Conservation (phyloP, 2,113 vertebrate species). For the Cryptomyrus ogoouensis region DNA sequence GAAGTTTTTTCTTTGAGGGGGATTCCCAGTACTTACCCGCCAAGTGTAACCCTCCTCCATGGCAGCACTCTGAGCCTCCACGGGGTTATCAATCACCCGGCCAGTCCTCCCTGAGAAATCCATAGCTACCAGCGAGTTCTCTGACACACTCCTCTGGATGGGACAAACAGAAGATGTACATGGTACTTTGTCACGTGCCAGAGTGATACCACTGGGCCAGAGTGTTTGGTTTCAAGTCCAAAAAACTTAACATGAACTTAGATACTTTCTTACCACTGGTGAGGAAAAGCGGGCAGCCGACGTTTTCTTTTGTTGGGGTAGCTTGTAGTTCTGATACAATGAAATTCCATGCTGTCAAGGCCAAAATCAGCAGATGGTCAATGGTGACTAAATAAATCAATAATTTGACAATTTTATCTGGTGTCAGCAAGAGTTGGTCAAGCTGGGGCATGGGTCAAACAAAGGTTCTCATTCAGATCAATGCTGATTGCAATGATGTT, state of each 20-base stretch:
- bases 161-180: constrained; percentile 36
- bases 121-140: constrained; percentile 98
- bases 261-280: constrained; percentile 70
- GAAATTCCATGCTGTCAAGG: constrained; percentile 75
- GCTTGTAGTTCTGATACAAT: constrained; percentile 84
- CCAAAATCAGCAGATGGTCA: constrained; percentile 21
- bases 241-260: not conserved
- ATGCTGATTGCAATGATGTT: not conserved
- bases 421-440: not conserved
- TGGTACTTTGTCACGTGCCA: not conserved
- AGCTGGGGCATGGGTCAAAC: not conserved
- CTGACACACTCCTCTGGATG: constrained; percentile 87
- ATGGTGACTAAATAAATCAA: not conserved
- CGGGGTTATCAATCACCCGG: constrained; percentile 92
- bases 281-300: constrained; percentile 70
- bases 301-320: constrained; percentile 77
- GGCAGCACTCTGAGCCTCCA: constrained; percentile 90
- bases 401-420: not conserved
- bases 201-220: not conserved
- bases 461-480: not conserved
- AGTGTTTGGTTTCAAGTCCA: not conserved
- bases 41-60: constrained; percentile 78
- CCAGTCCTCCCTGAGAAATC: constrained; percentile 97
- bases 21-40: constrained; percentile 59
- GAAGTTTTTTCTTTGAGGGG: not conserved